Evolutionary conservation across 2,113 vertebrate genomes (phyloP).

Genomic region (Thunnus maccoyii): DNA sequence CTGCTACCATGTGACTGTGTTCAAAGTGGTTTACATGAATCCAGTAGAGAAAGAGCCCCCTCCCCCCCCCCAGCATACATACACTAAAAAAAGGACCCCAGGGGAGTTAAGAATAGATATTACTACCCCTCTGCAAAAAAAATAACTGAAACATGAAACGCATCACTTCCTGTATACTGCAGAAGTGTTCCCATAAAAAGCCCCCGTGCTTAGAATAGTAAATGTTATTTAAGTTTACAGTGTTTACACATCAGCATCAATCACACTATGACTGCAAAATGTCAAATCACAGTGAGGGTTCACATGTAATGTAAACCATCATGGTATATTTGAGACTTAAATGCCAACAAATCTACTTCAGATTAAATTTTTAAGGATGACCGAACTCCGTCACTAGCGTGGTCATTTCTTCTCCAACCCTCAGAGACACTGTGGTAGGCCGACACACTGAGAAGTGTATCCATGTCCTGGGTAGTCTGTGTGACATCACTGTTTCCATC

Average conservation of each 20-base stretch:
- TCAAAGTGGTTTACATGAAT: not conserved
- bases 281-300: not conserved
- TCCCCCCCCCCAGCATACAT: not conserved
- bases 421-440: not conserved
- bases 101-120: conserved; percentile 8
- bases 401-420: not conserved
- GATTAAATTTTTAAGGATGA: too few species aligned
- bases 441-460: not conserved
- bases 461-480: not conserved
- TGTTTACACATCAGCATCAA: not conserved
- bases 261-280: not conserved
- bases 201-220: not conserved
- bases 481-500: conserved; percentile 19
- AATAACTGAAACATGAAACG: not conserved
- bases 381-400: too few species aligned
- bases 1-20: not conserved
- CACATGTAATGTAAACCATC: too few species aligned
- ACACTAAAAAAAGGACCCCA: not conserved
- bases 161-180: not conserved
- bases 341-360: too few species aligned
- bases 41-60: not conserved
- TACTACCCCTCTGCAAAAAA: not conserved
- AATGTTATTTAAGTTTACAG: not conserved
- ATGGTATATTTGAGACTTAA: too few species aligned
- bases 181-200: not conserved